phyloP scores from a whole-genome alignment of 2,113 vertebrate genomes.

The Psephotus haematonotus region DNA sequence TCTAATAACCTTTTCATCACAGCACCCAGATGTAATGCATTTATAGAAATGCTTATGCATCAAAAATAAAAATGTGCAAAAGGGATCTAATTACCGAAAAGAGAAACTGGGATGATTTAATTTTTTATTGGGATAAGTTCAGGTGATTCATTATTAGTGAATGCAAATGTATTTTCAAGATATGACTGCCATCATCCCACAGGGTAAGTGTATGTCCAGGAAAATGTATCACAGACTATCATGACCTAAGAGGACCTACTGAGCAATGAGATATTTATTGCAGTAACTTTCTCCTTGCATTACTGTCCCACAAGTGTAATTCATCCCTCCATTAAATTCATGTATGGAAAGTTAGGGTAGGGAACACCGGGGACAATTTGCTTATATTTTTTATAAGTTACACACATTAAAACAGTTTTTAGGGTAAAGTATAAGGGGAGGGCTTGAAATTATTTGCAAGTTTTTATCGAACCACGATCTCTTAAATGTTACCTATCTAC shows the following conservation, averaged over 20 bases:
- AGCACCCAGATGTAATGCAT: constrained; percentile 1
- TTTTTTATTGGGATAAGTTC: not conserved
- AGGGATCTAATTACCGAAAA: constrained; percentile 5
- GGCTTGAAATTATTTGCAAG: not conserved
- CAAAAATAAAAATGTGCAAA: constrained; percentile 24
- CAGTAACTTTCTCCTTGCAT: not conserved
- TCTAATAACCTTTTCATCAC: constrained; percentile 36
- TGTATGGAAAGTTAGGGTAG: not conserved
- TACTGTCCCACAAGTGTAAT: not conserved
- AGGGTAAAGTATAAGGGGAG: not conserved
- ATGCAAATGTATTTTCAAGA: not conserved
- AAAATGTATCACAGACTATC: not conserved
- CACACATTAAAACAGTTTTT: not conserved
- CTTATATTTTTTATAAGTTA: not conserved
- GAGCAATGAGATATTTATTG: not conserved
- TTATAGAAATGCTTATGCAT: constrained; percentile 42
- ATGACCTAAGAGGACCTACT: not conserved
- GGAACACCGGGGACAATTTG: not conserved
- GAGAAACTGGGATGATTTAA: not conserved
- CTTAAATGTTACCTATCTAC: not conserved
- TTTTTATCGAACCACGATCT: not conserved
- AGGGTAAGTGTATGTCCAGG: not conserved
- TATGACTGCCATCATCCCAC: not conserved
- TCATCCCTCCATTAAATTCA: not conserved
- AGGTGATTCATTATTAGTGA: not conserved